A percentile compares a stretch with the other conserved stretches of the same genome.
Conservation (phyloP, 2,113 vertebrate species). For the Camelus bactrianus region DNA sequence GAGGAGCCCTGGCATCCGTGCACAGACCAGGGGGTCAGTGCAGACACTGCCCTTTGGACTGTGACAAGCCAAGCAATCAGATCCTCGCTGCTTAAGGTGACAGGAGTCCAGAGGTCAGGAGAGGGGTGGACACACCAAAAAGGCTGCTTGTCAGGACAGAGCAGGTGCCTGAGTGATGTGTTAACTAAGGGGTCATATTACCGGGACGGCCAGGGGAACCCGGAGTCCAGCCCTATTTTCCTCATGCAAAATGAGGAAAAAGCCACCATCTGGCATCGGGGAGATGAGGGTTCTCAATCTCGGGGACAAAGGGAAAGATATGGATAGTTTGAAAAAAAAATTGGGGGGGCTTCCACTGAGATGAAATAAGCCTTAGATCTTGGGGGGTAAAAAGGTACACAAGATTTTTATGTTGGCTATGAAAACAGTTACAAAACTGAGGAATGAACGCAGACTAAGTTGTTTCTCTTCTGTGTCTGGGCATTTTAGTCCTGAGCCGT, state of each 20-base stretch:
- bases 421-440: neutral
- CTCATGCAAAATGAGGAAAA: neutral
- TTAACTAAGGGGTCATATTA: neutral
- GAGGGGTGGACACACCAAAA: neutral
- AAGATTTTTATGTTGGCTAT: neutral
- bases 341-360: neutral
- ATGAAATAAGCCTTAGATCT: neutral
- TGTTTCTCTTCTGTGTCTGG: neutral
- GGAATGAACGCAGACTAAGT: neutral
- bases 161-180: neutral
- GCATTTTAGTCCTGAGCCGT: neutral
- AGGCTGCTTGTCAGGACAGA: neutral
- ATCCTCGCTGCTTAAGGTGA: neutral
- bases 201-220: neutral
- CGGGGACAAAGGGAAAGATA: neutral
- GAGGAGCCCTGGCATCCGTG: neutral
- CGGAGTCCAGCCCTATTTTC: neutral
- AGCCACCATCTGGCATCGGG: neutral
- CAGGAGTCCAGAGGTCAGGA: neutral
- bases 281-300: neutral
- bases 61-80: neutral
- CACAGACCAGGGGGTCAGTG: neutral
- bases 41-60: neutral
- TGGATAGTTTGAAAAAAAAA: neutral
- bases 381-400: neutral